Evolutionary conservation across 2,888 invertebrate species (phyloP), one percentile per base, ranked within the genome.

Genomic region (Vandiemenella viatica): DNA sequence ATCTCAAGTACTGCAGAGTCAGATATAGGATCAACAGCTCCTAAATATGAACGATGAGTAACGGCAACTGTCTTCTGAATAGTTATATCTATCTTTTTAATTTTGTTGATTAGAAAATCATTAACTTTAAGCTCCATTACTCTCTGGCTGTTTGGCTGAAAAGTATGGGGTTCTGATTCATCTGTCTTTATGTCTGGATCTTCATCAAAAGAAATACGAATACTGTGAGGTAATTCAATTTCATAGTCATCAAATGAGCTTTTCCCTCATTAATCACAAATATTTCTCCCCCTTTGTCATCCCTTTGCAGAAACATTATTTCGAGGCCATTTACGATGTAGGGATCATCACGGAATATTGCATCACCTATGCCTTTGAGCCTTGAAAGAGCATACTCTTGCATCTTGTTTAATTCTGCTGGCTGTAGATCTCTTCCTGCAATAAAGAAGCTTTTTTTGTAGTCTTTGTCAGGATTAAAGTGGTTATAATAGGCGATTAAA

Each of bases 121-220:
- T 42, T 42, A 42, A 42, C 42, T 2, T 42, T 42, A 4, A 42
- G 20, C 20, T 42, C 42, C 42, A 42, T 42, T 42, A 42, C 7
- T 8, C 20, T 19, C 20, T 42, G 42, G 42, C 42, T 42, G n/a
- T 32, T 32, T 32, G 32, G 32, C 32, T 32, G 32, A 4, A 40
- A 40, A 40, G 16, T 40, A 40, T 40, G 40, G n/a, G 40, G 40
- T 40, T 40, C 16, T 40, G 40, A 40, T n/a, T 40, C 40, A 40
- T 16, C 16, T 40, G 40, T 4, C 5, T 38, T 38, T 38, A 40
- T 7, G 8, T 40, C 16, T 8, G 40, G 40, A 40, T 40, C 40
- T 40, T 40, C n/a, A 38, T 38, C 40, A 40, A 40, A 15, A 15
- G 40, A 40, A 40, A 40, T 17, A n/a, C 40, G 16, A 40, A 40